Evolutionary conservation across 1,140 invertebrate species (phyloP), one percentile per base, ranked within the genome.

Genomic region (Macrotrachela quadricornifera): DNA sequence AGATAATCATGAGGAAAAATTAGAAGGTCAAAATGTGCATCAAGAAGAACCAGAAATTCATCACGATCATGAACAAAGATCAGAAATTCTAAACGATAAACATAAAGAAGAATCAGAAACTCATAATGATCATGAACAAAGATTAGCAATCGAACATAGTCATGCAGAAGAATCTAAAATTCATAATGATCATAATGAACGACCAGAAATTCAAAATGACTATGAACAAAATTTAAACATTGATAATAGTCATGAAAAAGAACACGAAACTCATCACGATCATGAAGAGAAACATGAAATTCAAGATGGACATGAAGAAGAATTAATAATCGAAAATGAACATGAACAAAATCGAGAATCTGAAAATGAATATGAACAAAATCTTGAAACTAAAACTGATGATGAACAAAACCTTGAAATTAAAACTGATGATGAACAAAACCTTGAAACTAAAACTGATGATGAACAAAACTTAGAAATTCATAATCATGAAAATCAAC

Each of bases 1-100:
- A 54, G 43, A 43, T 8, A 4, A 63, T 62, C 62, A 62, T 63
- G 59, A 56, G 58, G 41, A 64, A 54, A 59, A n/a, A n/a, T n/a
- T n/a, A n/a, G n/a, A n/a, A n/a, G n/a, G n/a, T n/a, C n/a, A n/a
- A n/a, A n/a, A n/a, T n/a, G n/a, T n/a, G n/a, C n/a, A n/a, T n/a
- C n/a, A n/a, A n/a, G n/a, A n/a, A n/a, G n/a, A n/a, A n/a, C n/a
- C n/a, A 38, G 54, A 36, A 15, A 46, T 51, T 41, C 56, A 58
- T 36, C 59, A 61, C 49, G 55, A 50, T 47, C 54, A 59, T 49
- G 54, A 57, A 59, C 43, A 64, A 54, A 21, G 58, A 58, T 56
- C 15, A 49, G 17, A 43, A 59, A 39, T 59, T 60, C 57, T 51
- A 58, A 30, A 30, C 21, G 21, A 30, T 30, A 30, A 30, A 30